Conservation (phyloP, 2,888 invertebrate species). For the Tinea pellionella region DNA sequence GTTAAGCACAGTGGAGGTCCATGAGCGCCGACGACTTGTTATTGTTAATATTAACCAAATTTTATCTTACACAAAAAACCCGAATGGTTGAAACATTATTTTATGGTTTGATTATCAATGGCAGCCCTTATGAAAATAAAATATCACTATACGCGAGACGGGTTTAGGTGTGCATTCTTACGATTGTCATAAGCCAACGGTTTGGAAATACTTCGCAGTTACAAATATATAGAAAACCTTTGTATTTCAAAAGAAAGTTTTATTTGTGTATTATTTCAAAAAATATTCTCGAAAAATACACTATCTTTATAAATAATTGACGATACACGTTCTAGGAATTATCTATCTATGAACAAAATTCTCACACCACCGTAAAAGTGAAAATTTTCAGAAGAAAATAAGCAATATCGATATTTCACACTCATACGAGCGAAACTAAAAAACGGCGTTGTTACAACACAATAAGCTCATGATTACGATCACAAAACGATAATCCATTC, state of each 20-base stretch:
- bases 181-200: conserved; percentile 41
- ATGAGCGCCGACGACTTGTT: too few species aligned
- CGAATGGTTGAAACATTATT: too few species aligned
- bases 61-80: too few species aligned
- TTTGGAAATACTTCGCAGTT: conserved; percentile 34
- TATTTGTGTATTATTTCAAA: neutral
- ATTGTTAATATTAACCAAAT: too few species aligned
- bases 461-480: neutral
- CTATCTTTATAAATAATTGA: too few species aligned
- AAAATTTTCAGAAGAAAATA: neutral
- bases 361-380: too few species aligned
- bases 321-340: too few species aligned
- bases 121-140: conserved; percentile 32
- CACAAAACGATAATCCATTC: conserved; percentile 11
- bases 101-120: neutral
- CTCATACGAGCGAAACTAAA: neutral
- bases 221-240: neutral
- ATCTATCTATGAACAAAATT: too few species aligned
- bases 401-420: neutral
- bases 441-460: neutral
- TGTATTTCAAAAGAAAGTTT: neutral
- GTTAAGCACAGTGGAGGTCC: too few species aligned
- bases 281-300: neutral
- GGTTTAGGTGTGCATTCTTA: conserved; percentile 44
- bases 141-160: conserved; percentile 40